A percentile compares a stretch with the other conserved stretches of the same genome.
Conservation (phyloP, 2,888 invertebrate genomes). For the Galeruca laticollis region DNA sequence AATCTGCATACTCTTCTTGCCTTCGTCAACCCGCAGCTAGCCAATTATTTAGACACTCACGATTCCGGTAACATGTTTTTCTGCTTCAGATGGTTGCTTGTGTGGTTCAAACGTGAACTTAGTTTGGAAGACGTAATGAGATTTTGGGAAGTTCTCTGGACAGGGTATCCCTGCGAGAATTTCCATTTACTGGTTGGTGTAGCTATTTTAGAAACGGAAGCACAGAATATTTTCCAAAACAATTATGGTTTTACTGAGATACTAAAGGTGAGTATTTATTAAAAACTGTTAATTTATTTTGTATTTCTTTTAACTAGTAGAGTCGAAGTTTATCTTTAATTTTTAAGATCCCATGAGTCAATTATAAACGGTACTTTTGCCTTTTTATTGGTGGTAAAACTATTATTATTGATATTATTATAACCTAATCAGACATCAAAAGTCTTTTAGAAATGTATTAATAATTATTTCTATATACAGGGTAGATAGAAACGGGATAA, state of each 20-base stretch:
- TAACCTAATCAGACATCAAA: no score
- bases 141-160: slow-evolving; percentile 98
- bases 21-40: slow-evolving; percentile 87
- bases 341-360: no score
- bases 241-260: slow-evolving; percentile 97
- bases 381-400: no score
- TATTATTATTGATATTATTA: no score
- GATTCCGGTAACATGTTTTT: slow-evolving; percentile 98
- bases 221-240: slow-evolving; percentile 87
- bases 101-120: slow-evolving; percentile 93
- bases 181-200: slow-evolving; percentile 95
- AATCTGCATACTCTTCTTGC: slow-evolving; percentile 86
- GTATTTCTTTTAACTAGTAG: not conserved
- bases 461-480: no score
- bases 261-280: slow-evolving; percentile 76
- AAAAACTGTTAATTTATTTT: not conserved
- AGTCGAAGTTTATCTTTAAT: not conserved
- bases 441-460: no score
- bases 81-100: slow-evolving; percentile 93
- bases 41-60: slow-evolving; percentile 86
- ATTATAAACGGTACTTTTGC: no score
- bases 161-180: slow-evolving; percentile 92
- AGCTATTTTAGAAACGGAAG: slow-evolving; percentile 93
- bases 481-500: no score
- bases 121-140: slow-evolving; percentile 86